Evolutionary conservation across 2,888 invertebrate species (phyloP).

Genomic region (Siphlonurus alternatus): DNA sequence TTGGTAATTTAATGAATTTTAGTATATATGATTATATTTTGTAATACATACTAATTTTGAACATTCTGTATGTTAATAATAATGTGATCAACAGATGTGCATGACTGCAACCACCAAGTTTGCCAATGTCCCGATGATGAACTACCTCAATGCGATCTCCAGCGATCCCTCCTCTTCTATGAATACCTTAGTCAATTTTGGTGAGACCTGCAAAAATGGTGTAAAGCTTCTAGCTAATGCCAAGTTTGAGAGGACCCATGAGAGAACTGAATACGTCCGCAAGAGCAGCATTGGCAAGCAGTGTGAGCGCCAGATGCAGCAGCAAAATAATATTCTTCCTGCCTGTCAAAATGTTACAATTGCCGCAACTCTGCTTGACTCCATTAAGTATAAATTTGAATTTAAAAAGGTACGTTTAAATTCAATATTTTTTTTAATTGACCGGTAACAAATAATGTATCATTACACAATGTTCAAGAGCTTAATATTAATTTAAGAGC

Average conservation of each 20-base stretch:
- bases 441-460: too few relatives aligned
- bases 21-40: too few relatives aligned
- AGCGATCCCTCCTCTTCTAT: constrained; percentile 32
- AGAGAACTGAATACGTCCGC: constrained; percentile 32
- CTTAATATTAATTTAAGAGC: not conserved
- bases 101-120: constrained; percentile 28
- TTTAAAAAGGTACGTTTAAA: constrained; percentile 27
- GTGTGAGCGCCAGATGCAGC: constrained; percentile 33
- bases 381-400: constrained; percentile 29
- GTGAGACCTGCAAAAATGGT: constrained; percentile 27
- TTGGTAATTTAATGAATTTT: too few relatives aligned
- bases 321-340: constrained; percentile 36
- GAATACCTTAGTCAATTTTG: constrained; percentile 31
- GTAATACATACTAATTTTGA: too few relatives aligned
- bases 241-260: constrained; percentile 26
- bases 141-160: constrained; percentile 35
- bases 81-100: too few relatives aligned
- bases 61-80: too few relatives aligned
- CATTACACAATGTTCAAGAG: too few relatives aligned
- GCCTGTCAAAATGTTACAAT: constrained; percentile 39
- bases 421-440: too few relatives aligned
- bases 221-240: not conserved
- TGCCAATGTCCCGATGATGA: constrained; percentile 34
- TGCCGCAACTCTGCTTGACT: constrained; percentile 35
- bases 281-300: constrained; percentile 29